phyloP scores from a whole-genome alignment of 64 coral and sea anemone genomes.

The Porites australiensis region DNA sequence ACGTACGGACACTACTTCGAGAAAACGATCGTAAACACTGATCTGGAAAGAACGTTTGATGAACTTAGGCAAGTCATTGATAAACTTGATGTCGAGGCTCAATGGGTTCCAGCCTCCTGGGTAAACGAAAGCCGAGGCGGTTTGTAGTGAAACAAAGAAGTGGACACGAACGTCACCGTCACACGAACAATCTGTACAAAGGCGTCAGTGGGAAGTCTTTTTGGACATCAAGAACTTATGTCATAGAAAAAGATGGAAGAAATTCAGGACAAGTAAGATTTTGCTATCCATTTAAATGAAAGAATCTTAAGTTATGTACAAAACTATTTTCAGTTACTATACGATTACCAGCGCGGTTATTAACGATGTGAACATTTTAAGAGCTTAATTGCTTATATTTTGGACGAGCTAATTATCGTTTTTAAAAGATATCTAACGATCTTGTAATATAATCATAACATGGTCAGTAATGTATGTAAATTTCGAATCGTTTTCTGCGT shows the following conservation, averaged over 20 bases:
- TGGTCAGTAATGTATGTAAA: neutral
- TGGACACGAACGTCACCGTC: neutral
- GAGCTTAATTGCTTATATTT: neutral
- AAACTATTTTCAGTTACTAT: constrained; percentile 9
- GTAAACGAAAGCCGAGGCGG: constrained; percentile 32
- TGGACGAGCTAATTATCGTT: neutral
- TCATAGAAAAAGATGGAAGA: neutral
- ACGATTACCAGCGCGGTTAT: neutral
- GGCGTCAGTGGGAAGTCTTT: neutral
- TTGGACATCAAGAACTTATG: neutral
- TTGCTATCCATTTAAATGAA: neutral
- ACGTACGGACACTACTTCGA: constrained; percentile 96
- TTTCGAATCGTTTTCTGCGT: neutral
- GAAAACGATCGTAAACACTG: constrained; percentile 92
- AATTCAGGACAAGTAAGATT: neutral
- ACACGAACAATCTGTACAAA: neutral
- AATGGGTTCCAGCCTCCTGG: constrained; percentile 96
- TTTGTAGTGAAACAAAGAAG: neutral
- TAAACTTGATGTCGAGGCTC: constrained; percentile 77
- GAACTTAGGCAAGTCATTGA: constrained; percentile 87
- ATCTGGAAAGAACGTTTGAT: constrained; percentile 96
- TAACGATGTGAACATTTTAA: neutral
- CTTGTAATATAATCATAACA: neutral
- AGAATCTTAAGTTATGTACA: neutral
- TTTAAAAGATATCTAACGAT: neutral